Evolutionary conservation across 2,113 vertebrate species (phyloP), one percentile per base, ranked within the genome.

Genomic region (Chionodraco myersi): DNA sequence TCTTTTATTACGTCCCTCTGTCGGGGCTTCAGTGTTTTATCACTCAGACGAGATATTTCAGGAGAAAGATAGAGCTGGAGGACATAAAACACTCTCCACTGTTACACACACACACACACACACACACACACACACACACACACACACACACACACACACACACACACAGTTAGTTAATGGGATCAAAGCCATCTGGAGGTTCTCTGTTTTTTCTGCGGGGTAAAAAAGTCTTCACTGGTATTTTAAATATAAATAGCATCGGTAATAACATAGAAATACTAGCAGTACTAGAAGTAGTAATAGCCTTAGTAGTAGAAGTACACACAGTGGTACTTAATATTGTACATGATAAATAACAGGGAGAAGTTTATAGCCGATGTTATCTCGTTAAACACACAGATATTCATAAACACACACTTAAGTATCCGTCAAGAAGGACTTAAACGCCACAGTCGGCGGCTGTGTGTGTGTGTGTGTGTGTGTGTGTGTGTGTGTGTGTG

Each of bases 181-280:
- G 66, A 84, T 54, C 60, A 11, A 26, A 86, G 79, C 80, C 83
- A 85, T 86, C 83, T 90, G 90, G 75, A 87, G 48, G 26, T 48
- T 79, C 54, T 72, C 51, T 16, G 60, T 60, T 77, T 59, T 2
- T n/a, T 57, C 60, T 49, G 15, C 47, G 21, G 23, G 74, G 62
- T 36, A 52, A 59, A 68, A 48, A 63, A 66, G 34, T 23, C 49
- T 5, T 81, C n/a, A n/a, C 58, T 73, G 7, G 58, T 76, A 36
- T 63, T 65, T 71, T 88, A 36, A 76, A 71, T 61, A 72, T 12
- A 10, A 68, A 11, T 9, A 71, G 51, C 56, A 13, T 34, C 48
- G 1, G 16, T 16, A 51, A 79, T 70, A 8, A 79, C 70, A 53
- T 10, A 72, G 10, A 23, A 47, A 54, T 3, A n/a, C 18, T 0